phyloP scores from a whole-genome alignment of 35 echinoderm and acorn worm genomes.

The Holothuria glaberrima region DNA sequence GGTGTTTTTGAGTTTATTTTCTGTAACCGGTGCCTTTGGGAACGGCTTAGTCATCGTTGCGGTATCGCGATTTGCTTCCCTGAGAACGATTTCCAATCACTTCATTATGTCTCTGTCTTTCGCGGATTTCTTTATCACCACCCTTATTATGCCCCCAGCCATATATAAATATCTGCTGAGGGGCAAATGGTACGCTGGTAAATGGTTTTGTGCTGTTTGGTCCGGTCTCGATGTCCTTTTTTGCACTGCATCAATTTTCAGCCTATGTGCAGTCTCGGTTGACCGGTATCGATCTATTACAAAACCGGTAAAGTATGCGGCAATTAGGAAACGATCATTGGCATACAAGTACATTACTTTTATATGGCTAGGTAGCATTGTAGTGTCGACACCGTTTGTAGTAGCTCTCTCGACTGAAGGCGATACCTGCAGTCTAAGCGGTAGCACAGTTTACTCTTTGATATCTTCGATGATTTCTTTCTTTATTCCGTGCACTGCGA shows the following conservation, averaged over 20 bases:
- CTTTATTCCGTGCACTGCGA: slow-evolving; percentile 48
- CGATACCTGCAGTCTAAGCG: not conserved
- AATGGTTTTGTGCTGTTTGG: not conserved
- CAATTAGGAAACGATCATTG: not conserved
- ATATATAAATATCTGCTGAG: not conserved
- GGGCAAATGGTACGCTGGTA: slow-evolving; percentile 22
- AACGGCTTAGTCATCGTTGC: slow-evolving; percentile 52
- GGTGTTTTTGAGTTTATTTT: not conserved
- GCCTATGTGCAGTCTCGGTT: slow-evolving; percentile 57
- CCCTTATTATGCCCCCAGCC: slow-evolving; percentile 50
- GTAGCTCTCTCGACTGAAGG: slow-evolving; percentile 13
- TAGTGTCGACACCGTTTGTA: slow-evolving; percentile 22
- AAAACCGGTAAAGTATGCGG: slow-evolving; percentile 57
- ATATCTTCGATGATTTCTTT: slow-evolving; percentile 41
- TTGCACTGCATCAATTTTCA: slow-evolving; percentile 66
- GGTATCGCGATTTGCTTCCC: not conserved
- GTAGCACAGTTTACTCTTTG: slow-evolving; percentile 16
- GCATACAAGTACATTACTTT: slow-evolving; percentile 22
- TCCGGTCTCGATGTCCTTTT: slow-evolving; percentile 29
- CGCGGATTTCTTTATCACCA: slow-evolving; percentile 49
- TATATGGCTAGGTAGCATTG: slow-evolving; percentile 13
- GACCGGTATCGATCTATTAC: slow-evolving; percentile 66
- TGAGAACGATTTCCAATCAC: slow-evolving; percentile 48
- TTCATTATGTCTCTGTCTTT: slow-evolving; percentile 47
- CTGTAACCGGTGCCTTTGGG: slow-evolving; percentile 19